These are phyloP conservation scores for Epistrophe eligans DNA, from an alignment of 2,888 invertebrate species.

Conservation along the genomic window DNA sequence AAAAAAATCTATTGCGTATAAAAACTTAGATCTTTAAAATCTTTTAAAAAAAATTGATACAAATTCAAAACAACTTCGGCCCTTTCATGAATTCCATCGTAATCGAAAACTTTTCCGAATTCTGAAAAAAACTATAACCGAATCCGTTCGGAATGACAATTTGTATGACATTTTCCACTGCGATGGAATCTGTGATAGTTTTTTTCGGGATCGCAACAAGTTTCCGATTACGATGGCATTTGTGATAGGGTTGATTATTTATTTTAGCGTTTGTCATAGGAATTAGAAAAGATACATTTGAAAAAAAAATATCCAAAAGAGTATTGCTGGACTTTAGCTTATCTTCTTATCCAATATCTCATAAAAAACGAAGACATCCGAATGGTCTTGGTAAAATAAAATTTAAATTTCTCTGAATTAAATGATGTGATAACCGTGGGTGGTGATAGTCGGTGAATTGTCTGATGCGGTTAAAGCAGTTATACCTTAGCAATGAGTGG, in stretches of 20 bases:
- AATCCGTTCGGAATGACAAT: too few relatives aligned
- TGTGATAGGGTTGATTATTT: too few relatives aligned
- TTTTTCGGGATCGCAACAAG: too few relatives aligned
- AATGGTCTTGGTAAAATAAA: too few relatives aligned
- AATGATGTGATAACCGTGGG: not conserved
- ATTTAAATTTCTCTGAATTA: not conserved
- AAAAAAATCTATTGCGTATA: not conserved
- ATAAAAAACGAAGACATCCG: not conserved
- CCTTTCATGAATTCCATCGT: too few relatives aligned
- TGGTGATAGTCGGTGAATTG: not conserved
- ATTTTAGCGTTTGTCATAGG: not conserved
- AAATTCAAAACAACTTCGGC: not conserved
- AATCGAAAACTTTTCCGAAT: too few relatives aligned
- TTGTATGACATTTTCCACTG: too few relatives aligned
- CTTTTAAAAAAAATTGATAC: not conserved
- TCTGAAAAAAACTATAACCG: too few relatives aligned
- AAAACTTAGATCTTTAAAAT: not conserved
- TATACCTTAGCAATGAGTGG: not conserved
- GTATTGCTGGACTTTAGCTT: not conserved
- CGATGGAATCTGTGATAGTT: too few relatives aligned
- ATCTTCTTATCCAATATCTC: not conserved
- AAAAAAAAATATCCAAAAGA: not conserved
- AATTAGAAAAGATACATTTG: not conserved
- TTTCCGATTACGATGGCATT: too few relatives aligned
- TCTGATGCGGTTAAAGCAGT: not conserved